A percentile compares a stretch with the other conserved stretches of the same genome.
phyloP scores from a whole-genome alignment of 2,888 invertebrate genomes.

The Acanthopleura granulata region DNA sequence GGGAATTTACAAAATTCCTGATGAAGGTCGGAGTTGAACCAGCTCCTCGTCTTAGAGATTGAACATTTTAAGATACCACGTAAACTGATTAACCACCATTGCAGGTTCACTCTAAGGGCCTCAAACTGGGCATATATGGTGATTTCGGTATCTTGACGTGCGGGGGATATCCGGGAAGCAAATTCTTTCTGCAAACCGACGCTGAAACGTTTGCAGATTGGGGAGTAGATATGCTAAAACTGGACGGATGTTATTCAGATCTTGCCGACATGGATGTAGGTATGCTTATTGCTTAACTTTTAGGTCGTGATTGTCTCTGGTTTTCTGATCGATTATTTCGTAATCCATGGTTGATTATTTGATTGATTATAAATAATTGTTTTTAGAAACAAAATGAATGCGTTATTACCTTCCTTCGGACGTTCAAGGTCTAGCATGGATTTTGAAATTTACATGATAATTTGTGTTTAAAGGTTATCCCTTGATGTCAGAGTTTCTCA shows the following conservation, averaged over 20 bases:
- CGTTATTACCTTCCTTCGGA: no score
- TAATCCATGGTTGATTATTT: no score
- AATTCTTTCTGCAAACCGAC: slow-evolving; percentile 87
- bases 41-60: no score
- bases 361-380: no score
- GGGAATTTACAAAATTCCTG: no score
- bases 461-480: slow-evolving; percentile 80
- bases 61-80: no score
- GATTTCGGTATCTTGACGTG: slow-evolving; percentile 98
- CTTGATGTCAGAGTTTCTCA: slow-evolving; percentile 88
- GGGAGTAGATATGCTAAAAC: slow-evolving; percentile 94
- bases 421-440: no score
- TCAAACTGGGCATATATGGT: slow-evolving; percentile 97
- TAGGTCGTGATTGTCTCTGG: neutral
- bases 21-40: no score
- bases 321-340: no score
- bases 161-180: slow-evolving; percentile 95
- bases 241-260: slow-evolving; percentile 96
- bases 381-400: no score
- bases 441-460: no score
- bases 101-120: slow-evolving; percentile 73
- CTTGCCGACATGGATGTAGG: slow-evolving; percentile 73
- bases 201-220: slow-evolving; percentile 94
- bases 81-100: no score
- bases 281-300: slow-evolving; percentile 31